Evolutionary conservation across 1,140 invertebrate species (phyloP).

Genomic region (Maniola jurtina): DNA sequence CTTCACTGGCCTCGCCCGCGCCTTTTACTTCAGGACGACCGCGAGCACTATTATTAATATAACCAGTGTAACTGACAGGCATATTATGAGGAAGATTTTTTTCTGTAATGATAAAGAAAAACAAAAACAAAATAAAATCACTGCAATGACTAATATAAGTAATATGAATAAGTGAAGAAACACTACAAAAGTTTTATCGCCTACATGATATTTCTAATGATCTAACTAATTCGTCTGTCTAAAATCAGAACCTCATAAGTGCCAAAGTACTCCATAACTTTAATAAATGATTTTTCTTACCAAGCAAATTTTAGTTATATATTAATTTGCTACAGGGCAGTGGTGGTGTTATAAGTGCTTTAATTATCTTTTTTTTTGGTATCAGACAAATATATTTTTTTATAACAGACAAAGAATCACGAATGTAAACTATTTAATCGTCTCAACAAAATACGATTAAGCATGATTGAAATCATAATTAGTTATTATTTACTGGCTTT

Average conservation of each 20-base stretch:
- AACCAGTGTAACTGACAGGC: slow-evolving; percentile 86
- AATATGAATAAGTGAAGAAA: neutral
- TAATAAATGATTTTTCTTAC: neutral
- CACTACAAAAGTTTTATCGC: neutral
- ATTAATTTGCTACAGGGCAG: neutral
- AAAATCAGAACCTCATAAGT: neutral
- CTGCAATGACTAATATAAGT: slow-evolving; percentile 12
- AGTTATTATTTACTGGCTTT: no score
- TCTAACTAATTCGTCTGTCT: neutral
- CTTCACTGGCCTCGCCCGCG: slow-evolving; percentile 41
- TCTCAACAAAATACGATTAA: no score
- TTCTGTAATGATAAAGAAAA: slow-evolving; percentile 89
- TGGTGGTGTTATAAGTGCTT: no score
- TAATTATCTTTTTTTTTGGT: no score
- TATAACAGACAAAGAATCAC: no score
- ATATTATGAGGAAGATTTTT: slow-evolving; percentile 92
- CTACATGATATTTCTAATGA: neutral
- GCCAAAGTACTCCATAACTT: neutral
- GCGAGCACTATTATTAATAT: slow-evolving; percentile 87
- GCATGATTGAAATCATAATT: no score
- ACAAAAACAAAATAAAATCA: slow-evolving; percentile 55
- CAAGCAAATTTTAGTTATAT: neutral
- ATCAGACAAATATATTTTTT: no score
- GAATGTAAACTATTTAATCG: no score
- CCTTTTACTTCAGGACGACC: slow-evolving; percentile 46